Evolutionary conservation across 2,888 invertebrate genomes (phyloP).

Genomic region (Reticulitermes lucifugus): DNA sequence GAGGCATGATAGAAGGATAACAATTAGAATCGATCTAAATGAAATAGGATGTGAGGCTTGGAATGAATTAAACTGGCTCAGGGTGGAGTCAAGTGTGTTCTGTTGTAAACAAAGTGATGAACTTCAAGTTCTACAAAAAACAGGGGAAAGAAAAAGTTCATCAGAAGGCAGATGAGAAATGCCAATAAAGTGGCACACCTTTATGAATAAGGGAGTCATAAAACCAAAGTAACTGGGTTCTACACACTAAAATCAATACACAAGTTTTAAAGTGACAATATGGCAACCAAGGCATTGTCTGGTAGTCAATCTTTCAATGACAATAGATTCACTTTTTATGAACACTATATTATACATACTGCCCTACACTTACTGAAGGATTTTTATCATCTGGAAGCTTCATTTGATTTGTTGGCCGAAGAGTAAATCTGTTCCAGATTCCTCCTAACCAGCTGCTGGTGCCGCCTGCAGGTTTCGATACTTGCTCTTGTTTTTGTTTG

Average conservation of each 20-base stretch:
- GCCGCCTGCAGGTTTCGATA: conserved; percentile 54
- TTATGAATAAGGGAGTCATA: neutral
- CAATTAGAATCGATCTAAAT: no score
- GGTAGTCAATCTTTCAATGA: neutral
- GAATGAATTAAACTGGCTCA: no score
- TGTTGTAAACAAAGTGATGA: no score
- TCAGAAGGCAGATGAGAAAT: neutral
- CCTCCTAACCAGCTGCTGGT: conserved; percentile 77
- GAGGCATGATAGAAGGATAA: no score
- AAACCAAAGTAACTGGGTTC: neutral
- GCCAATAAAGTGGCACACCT: neutral
- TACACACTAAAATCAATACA: no score
- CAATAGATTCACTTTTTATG: neutral
- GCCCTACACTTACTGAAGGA: conserved; percentile 76
- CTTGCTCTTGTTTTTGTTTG: conserved; percentile 59
- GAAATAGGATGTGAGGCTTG: no score
- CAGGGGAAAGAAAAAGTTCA: no score
- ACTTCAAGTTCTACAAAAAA: no score
- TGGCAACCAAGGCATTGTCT: neutral
- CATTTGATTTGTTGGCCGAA: conserved; percentile 94
- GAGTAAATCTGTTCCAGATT: conserved; percentile 83
- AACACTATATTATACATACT: conserved; percentile 1
- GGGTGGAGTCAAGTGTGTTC: no score
- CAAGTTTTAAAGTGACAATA: neutral
- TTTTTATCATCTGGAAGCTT: conserved; percentile 95